A percentile compares a stretch with the other conserved stretches of the same genome.
Evolutionary conservation across 2,797 vertebrate genomes (phyloP).

Genomic region (Rousettus madagascariensis): DNA sequence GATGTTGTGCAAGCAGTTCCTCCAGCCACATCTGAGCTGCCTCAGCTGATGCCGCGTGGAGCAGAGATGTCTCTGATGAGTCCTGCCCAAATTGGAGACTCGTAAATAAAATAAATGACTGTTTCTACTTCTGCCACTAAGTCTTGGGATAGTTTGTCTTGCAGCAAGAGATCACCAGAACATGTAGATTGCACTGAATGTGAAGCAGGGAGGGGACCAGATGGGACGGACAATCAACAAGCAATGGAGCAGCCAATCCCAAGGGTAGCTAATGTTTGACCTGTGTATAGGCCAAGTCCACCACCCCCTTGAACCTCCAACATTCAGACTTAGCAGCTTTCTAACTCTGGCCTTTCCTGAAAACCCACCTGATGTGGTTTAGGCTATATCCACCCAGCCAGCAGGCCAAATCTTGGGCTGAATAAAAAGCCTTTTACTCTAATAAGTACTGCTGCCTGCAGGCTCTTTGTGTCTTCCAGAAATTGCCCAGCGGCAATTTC

Average conservation of each 20-base stretch:
- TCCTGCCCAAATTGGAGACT: background rate
- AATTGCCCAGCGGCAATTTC: background rate
- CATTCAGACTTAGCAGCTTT: background rate
- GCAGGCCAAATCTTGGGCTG: background rate
- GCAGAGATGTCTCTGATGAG: background rate
- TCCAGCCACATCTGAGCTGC: background rate
- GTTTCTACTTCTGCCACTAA: background rate
- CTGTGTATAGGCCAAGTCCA: background rate
- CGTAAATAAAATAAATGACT: background rate
- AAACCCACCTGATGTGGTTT: background rate
- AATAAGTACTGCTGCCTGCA: background rate
- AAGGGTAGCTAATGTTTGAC: background rate
- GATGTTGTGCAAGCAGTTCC: background rate
- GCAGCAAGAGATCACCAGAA: background rate
- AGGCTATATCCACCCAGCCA: background rate
- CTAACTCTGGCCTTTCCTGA: background rate
- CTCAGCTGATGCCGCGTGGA: background rate
- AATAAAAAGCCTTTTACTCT: background rate
- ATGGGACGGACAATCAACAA: background rate
- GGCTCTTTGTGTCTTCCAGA: background rate
- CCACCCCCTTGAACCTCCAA: background rate
- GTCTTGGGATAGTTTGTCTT: background rate
- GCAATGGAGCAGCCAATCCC: background rate
- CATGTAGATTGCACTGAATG: background rate
- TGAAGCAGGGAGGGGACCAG: background rate